A percentile compares a stretch with the other conserved stretches of the same genome.
phyloP scores from a whole-genome alignment of 2,797 vertebrate genomes.

The Rhinatrema bivittatum region DNA sequence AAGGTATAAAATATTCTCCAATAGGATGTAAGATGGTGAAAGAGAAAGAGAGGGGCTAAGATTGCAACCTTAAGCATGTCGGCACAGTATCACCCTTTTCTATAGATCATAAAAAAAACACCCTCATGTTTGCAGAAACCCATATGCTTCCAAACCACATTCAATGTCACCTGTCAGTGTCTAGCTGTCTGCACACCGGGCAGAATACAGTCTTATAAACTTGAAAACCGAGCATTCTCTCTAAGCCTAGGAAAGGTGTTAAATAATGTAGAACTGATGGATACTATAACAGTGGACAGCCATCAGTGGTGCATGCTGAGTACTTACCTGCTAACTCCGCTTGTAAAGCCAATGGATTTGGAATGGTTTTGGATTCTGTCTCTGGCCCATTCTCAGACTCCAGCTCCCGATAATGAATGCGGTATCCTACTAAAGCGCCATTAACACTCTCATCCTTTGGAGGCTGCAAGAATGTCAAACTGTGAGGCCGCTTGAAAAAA shows the following conservation, averaged over 20 bases:
- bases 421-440: conserved; percentile 79
- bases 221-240: no score
- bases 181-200: no score
- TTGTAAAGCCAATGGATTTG: conserved; percentile 53
- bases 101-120: no score
- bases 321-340: conserved; percentile 66
- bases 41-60: no score
- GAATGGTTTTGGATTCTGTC: conserved; percentile 46
- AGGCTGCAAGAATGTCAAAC: conserved; percentile 53
- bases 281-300: not conserved
- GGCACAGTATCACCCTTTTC: no score
- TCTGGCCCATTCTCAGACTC: conserved; percentile 43
- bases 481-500: not conserved
- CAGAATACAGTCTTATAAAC: no score
- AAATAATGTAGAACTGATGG: fast-evolving
- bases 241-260: not conserved
- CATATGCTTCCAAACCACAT: no score
- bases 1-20: no score
- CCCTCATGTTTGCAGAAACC: no score
- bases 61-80: no score
- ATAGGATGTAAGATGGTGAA: no score
- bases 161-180: no score
- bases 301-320: not conserved
- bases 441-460: conserved; percentile 74
- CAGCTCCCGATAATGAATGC: conserved; percentile 87